Percentiles rank a stretch among this genome's conserved stretches.
Conservation (phyloP, 2,113 vertebrate genomes). For the Varanus salvator region DNA sequence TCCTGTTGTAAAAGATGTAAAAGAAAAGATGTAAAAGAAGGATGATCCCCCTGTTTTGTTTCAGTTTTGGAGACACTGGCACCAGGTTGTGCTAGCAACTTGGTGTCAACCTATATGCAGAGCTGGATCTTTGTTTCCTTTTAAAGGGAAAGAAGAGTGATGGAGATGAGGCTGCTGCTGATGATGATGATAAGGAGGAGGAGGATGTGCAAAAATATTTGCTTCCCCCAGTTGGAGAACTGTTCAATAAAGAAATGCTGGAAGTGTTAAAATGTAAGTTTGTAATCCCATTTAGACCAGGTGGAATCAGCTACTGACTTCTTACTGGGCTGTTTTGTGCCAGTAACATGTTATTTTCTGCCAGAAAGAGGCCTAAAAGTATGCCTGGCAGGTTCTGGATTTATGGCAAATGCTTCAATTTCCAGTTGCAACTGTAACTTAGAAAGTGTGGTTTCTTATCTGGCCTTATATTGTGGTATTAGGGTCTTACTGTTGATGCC, state of each 20-base stretch:
- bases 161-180: not conserved
- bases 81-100: not conserved
- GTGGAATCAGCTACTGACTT: not conserved
- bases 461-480: not conserved
- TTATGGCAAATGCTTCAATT: not conserved
- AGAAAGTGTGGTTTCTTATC: constrained; percentile 21
- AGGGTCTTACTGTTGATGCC: not conserved
- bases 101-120: too few species aligned
- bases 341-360: not conserved
- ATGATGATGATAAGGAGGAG: too few species aligned
- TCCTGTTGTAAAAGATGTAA: too few species aligned
- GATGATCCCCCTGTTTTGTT: not conserved
- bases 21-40: too few species aligned
- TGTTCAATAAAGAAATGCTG: not conserved
- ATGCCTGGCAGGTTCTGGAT: not conserved
- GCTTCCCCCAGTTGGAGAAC: not conserved
- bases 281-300: not conserved
- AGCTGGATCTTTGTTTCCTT: not conserved
- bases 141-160: too few species aligned
- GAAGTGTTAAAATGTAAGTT: not conserved
- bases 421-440: not conserved
- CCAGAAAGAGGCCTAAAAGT: not conserved
- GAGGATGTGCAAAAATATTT: not conserved
- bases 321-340: not conserved
- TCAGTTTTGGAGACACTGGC: not conserved